phyloP scores from a whole-genome alignment of 2,888 invertebrate species.

The Agriopis marginaria region DNA sequence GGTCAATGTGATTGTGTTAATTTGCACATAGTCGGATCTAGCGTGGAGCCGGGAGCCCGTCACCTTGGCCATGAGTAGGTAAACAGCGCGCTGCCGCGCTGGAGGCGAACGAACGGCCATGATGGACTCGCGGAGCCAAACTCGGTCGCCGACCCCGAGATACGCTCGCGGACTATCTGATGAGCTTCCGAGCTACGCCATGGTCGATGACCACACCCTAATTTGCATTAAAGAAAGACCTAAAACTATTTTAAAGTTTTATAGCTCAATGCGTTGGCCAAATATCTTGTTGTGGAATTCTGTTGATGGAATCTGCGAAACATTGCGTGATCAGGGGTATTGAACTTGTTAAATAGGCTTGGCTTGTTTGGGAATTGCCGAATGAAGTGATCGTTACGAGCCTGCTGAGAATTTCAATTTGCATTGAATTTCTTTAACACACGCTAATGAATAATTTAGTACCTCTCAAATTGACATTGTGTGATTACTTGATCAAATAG shows the following conservation, averaged over 20 bases:
- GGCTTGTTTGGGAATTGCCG: constrained; percentile 35
- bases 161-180: constrained; percentile 68
- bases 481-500: constrained; percentile 5
- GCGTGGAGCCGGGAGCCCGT: constrained; percentile 58
- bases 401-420: constrained; percentile 34
- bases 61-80: constrained; percentile 72
- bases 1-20: constrained; percentile 60
- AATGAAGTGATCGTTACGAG: constrained; percentile 26
- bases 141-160: constrained; percentile 75
- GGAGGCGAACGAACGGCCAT: constrained; percentile 72
- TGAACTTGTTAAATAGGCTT: constrained; percentile 34
- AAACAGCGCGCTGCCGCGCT: constrained; percentile 60
- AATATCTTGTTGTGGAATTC: constrained; percentile 32
- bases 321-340: constrained; percentile 20
- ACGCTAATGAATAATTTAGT: constrained; percentile 28
- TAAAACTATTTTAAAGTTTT: constrained; percentile 26
- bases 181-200: constrained; percentile 64
- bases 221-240: constrained; percentile 46
- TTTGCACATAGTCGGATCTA: constrained; percentile 51
- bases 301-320: constrained; percentile 16
- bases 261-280: constrained; percentile 26
- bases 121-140: constrained; percentile 61
- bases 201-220: constrained; percentile 55
- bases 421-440: constrained; percentile 21
- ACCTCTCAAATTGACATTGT: constrained; percentile 11